phyloP scores from a whole-genome alignment of 2,113 vertebrate species.

The Silurus asotus region DNA sequence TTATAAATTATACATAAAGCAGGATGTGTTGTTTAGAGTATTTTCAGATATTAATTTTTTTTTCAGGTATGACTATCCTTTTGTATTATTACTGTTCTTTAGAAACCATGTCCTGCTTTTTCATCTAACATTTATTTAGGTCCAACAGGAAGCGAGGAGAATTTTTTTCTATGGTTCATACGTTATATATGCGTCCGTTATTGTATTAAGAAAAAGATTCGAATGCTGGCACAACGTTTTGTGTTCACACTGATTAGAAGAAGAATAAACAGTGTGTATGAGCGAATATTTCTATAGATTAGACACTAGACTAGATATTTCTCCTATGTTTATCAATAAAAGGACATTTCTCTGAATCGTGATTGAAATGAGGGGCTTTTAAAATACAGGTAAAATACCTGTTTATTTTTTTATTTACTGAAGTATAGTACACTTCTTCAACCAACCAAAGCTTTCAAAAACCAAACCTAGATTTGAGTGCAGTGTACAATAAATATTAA shows the following conservation, averaged over 20 bases:
- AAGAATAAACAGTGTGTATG: not conserved
- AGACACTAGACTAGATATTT: not conserved
- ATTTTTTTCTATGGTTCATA: not conserved
- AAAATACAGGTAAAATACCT: not conserved
- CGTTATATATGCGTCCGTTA: not conserved
- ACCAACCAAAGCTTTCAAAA: too few species aligned
- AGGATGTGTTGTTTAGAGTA: not conserved
- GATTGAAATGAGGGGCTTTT: not conserved
- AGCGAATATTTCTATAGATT: not conserved
- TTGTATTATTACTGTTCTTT: not conserved
- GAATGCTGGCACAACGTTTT: not conserved
- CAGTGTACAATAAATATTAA: too few species aligned
- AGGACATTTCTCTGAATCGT: not conserved
- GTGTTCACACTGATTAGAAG: not conserved
- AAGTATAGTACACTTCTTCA: too few species aligned
- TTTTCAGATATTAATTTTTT: too few species aligned
- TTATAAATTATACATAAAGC: not conserved
- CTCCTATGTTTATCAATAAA: not conserved
- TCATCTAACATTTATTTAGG: not conserved
- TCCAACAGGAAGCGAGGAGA: not conserved
- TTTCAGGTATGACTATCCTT: too few species aligned
- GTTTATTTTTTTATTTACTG: too few species aligned
- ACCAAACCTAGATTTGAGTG: too few species aligned
- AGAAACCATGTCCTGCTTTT: not conserved
- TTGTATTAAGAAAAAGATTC: not conserved